Conservation (phyloP, 2,888 invertebrate genomes). For the Ferrisia virgata region DNA sequence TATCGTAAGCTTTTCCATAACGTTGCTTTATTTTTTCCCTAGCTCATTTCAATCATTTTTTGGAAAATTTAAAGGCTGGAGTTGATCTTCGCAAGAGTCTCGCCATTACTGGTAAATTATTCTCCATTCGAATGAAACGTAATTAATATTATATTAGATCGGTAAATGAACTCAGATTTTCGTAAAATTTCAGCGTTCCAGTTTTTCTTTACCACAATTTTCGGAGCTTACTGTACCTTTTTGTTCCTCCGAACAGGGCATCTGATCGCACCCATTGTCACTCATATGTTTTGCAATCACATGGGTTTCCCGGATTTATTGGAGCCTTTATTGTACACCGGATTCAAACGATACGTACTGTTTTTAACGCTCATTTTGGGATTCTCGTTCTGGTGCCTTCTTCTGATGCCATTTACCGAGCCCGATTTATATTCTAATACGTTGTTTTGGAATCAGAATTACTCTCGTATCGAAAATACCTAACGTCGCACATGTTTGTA, state of each 20-base stretch:
- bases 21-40: slow-evolving; percentile 53
- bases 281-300: slow-evolving; percentile 93
- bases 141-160: not conserved
- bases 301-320: slow-evolving; percentile 91
- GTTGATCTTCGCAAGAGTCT: slow-evolving; percentile 67
- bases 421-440: slow-evolving; percentile 59
- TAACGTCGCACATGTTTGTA: not conserved
- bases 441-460: slow-evolving; percentile 52
- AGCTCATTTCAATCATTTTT: slow-evolving; percentile 90
- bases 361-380: slow-evolving; percentile 71
- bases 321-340: slow-evolving; percentile 64
- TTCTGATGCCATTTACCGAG: slow-evolving; percentile 73
- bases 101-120: slow-evolving; percentile 63
- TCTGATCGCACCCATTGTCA: slow-evolving; percentile 79
- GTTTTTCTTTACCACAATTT: slow-evolving; percentile 84
- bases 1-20: not conserved
- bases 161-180: not conserved
- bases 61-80: slow-evolving; percentile 72
- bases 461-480: not conserved
- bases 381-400: slow-evolving; percentile 70
- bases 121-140: too few species aligned
- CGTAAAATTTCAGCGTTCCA: slow-evolving; percentile 66
- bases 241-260: slow-evolving; percentile 87
- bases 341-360: slow-evolving; percentile 63
- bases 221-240: slow-evolving; percentile 93